These are phyloP conservation scores for Boleophthalmus pectinirostris DNA, from an alignment of 2,113 vertebrate genomes.

Conservation along the genomic window DNA sequence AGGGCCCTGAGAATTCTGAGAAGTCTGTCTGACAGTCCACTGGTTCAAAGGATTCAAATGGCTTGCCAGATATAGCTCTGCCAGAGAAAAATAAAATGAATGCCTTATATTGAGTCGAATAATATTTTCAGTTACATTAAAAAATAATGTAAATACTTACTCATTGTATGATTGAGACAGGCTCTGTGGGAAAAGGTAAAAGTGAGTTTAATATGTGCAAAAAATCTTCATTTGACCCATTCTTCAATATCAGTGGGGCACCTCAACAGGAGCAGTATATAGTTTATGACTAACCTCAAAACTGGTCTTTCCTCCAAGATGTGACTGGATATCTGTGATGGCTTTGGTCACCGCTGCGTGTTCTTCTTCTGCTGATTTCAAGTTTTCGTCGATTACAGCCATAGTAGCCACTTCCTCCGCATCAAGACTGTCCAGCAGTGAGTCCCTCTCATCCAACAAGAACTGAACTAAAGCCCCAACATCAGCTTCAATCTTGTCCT, in stretches of 20 bases:
- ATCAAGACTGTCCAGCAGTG: constrained; percentile 75
- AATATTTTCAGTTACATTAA: neutral
- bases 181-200: constrained; percentile 53
- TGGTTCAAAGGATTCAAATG: constrained; percentile 38
- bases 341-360: constrained; percentile 60
- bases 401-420: constrained; percentile 67
- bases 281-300: constrained; percentile 67
- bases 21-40: constrained; percentile 67
- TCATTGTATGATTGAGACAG: constrained; percentile 66
- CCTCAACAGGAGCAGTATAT: too few relatives aligned
- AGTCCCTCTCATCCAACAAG: constrained; percentile 77
- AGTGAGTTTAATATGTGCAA: neutral
- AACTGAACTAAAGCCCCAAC: constrained; percentile 79
- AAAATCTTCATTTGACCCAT: neutral
- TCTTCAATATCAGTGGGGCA: too few relatives aligned
- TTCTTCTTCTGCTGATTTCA: constrained; percentile 62
- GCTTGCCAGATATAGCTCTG: constrained; percentile 53
- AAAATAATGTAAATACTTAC: constrained; percentile 54
- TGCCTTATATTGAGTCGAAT: neutral
- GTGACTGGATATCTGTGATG: constrained; percentile 67
- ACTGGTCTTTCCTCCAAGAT: constrained; percentile 63
- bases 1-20: constrained; percentile 76
- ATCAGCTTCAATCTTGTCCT: constrained; percentile 78
- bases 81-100: neutral
- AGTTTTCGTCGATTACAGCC: constrained; percentile 71